phyloP scores from a whole-genome alignment of 2,888 invertebrate species.

The Ceramica pisi region DNA sequence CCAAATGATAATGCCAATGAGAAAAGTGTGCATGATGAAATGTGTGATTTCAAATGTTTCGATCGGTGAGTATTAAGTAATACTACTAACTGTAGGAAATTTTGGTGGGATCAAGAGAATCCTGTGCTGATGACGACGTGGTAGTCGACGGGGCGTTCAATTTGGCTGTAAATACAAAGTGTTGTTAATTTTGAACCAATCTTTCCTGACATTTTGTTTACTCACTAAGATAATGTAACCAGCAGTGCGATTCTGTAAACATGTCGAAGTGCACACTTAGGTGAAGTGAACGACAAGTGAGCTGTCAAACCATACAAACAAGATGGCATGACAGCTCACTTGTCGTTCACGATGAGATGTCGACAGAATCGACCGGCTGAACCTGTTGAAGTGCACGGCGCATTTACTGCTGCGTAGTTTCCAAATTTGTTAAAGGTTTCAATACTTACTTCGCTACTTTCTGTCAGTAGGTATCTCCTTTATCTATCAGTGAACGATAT shows the following conservation, averaged over 20 bases:
- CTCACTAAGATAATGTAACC: too few species aligned
- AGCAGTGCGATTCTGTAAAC: too few species aligned
- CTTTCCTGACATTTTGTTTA: slow-evolving; percentile 60
- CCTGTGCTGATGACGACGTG: slow-evolving; percentile 72
- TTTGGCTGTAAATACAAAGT: slow-evolving; percentile 79
- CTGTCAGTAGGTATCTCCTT: background rate
- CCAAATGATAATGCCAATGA: slow-evolving; percentile 38
- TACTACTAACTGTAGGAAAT: slow-evolving; percentile 81
- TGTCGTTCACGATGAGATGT: too few species aligned
- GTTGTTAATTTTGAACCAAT: slow-evolving; percentile 38
- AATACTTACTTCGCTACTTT: background rate
- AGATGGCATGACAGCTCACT: too few species aligned
- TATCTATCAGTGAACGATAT: background rate
- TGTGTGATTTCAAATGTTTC: slow-evolving; percentile 13
- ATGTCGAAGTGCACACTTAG: background rate
- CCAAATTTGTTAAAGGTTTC: background rate
- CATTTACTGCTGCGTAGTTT: background rate
- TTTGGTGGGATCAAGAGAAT: slow-evolving; percentile 80
- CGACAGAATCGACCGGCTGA: too few species aligned
- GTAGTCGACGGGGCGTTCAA: slow-evolving; percentile 75
- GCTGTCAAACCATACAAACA: too few species aligned
- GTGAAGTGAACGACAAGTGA: too few species aligned
- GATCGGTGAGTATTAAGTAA: slow-evolving; percentile 23
- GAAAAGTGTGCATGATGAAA: slow-evolving; percentile 23
- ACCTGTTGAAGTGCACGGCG: background rate